Evolutionary conservation across 2,113 vertebrate species (phyloP).

Genomic region (Phrynosoma platyrhinos): DNA sequence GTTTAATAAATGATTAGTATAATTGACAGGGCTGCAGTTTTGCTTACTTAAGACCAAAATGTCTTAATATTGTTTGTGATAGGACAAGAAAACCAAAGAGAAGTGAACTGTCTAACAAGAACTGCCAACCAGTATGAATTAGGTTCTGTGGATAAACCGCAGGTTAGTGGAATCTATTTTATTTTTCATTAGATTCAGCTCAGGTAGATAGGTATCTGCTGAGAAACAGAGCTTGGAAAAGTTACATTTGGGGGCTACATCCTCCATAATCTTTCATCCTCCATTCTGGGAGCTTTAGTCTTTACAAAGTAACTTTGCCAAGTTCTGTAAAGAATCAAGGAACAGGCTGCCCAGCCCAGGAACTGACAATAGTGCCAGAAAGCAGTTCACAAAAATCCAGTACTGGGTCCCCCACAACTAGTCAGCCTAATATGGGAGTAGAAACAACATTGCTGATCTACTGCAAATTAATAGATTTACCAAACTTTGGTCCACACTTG

Average conservation of each 20-base stretch:
- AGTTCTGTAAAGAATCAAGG: neutral
- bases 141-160: neutral
- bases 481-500: no score
- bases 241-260: no score
- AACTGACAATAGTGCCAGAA: neutral
- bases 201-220: neutral
- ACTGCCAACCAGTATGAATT: neutral
- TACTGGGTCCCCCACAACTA: neutral
- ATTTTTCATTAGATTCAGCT: neutral
- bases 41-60: conserved; percentile 5
- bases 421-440: neutral
- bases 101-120: no score
- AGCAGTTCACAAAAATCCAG: neutral
- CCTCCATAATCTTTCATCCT: no score
- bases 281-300: no score
- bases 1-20: conserved; percentile 5
- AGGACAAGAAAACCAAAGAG: neutral
- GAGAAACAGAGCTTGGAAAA: neutral
- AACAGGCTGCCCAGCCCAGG: neutral
- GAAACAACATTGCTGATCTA: neutral
- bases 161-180: neutral
- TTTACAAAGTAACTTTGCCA: no score
- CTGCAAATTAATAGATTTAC: no score
- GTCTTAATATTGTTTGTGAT: conserved; percentile 27
- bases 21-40: conserved; percentile 26